phyloP scores from a whole-genome alignment of 2,113 vertebrate species.

The Tenrec ecaudatus region DNA sequence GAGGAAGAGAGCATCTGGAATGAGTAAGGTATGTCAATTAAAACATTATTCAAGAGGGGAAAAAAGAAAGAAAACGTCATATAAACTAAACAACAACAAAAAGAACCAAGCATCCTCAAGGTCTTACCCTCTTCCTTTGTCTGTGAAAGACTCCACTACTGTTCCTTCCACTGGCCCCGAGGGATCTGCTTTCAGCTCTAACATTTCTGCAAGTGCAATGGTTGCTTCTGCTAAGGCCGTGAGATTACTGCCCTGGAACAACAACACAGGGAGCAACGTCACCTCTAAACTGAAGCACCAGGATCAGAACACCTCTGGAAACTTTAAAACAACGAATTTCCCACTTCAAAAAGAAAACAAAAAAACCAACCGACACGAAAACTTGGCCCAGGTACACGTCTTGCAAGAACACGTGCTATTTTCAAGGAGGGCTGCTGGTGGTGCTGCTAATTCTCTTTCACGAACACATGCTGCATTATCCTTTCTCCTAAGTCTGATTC shows the following conservation, averaged over 20 bases:
- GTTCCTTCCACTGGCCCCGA: constrained; percentile 92
- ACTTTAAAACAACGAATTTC: constrained; percentile 29
- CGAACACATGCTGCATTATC: constrained; percentile 32
- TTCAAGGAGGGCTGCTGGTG: not conserved
- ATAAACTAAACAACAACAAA: not conserved
- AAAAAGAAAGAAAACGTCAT: too few species aligned
- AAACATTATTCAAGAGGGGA: not conserved
- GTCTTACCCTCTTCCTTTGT: constrained; percentile 93
- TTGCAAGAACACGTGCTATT: not conserved
- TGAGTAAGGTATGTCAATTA: too few species aligned
- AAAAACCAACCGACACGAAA: not conserved
- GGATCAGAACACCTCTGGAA: constrained; percentile 41
- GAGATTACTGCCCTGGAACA: constrained; percentile 92
- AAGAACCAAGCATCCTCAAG: constrained; percentile 42
- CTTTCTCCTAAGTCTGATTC: not conserved
- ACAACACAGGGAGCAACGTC: constrained; percentile 20
- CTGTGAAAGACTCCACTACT: constrained; percentile 94
- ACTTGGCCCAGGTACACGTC: not conserved
- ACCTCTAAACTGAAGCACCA: constrained; percentile 25
- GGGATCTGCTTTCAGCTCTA: constrained; percentile 94
- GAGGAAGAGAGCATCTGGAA: too few species aligned
- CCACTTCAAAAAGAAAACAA: not conserved
- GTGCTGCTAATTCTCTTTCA: constrained; percentile 20
- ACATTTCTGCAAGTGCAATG: constrained; percentile 93
- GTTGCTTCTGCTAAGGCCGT: constrained; percentile 94